Evolutionary conservation across 2,113 vertebrate species (phyloP).

Genomic region (Anarhynchus alexandrinus): DNA sequence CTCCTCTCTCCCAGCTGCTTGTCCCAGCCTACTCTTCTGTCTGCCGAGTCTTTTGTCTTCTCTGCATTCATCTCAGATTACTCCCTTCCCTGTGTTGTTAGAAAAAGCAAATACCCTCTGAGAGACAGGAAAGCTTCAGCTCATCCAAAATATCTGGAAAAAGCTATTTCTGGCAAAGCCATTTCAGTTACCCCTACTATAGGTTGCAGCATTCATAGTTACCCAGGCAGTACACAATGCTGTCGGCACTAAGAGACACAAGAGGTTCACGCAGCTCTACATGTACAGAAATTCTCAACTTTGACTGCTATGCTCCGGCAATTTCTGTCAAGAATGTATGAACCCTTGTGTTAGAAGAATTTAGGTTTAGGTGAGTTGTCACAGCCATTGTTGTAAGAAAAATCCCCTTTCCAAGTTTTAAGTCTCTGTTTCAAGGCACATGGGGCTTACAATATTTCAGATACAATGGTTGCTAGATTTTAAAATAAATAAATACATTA

Average conservation of each 20-base stretch:
- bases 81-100: background rate
- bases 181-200: background rate
- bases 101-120: background rate
- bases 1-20: background rate
- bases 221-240: fast-evolving
- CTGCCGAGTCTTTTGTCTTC: background rate
- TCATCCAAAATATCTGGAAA: background rate
- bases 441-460: background rate
- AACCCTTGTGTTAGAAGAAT: background rate
- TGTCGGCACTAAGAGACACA: background rate
- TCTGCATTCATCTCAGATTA: background rate
- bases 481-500: background rate
- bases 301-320: background rate
- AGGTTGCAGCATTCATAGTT: background rate
- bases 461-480: background rate
- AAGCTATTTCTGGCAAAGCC: background rate
- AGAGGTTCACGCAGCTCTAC: background rate
- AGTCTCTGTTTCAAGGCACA: background rate
- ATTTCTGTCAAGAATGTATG: background rate
- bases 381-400: background rate
- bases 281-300: fast-evolving
- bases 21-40: background rate
- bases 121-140: background rate
- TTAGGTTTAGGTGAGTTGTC: background rate
- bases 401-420: background rate